Conservation (phyloP, 2,888 invertebrate genomes). For the Cheilosia urbana region DNA sequence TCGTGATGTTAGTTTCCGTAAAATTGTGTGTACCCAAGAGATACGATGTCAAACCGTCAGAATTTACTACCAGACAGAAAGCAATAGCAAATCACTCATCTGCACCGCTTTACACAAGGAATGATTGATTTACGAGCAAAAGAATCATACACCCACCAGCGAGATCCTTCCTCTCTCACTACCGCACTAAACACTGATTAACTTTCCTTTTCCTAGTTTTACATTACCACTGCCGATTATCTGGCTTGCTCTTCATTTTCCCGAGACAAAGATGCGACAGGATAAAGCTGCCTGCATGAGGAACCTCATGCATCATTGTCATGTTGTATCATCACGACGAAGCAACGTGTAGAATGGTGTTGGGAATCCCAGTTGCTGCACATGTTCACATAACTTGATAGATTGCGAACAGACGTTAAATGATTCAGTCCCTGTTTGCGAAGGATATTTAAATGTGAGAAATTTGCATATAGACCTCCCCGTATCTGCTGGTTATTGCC, state of each 20-base stretch:
- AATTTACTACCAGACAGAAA: neutral
- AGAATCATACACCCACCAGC: no score
- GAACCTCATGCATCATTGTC: slow-evolving; percentile 68
- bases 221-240: neutral
- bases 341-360: neutral
- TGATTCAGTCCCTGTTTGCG: neutral
- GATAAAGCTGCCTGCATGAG: slow-evolving; percentile 26
- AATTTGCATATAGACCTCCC: slow-evolving; percentile 1
- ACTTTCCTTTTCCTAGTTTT: neutral
- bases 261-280: slow-evolving; percentile 6
- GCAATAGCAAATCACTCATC: slow-evolving; percentile 17
- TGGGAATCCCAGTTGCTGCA: slow-evolving; percentile 11
- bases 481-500: slow-evolving; percentile 7
- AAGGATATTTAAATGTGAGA: neutral
- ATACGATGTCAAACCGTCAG: neutral
- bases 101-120: slow-evolving; percentile 20
- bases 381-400: slow-evolving; percentile 48
- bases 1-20: neutral
- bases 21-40: neutral
- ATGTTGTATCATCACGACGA: slow-evolving; percentile 46
- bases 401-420: slow-evolving; percentile 43
- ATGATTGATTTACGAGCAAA: slow-evolving; percentile 55
- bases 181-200: slow-evolving; percentile 24
- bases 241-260: neutral
- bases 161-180: neutral